Conservation (phyloP, 2,113 vertebrate species). For the Bubo scandiacus region DNA sequence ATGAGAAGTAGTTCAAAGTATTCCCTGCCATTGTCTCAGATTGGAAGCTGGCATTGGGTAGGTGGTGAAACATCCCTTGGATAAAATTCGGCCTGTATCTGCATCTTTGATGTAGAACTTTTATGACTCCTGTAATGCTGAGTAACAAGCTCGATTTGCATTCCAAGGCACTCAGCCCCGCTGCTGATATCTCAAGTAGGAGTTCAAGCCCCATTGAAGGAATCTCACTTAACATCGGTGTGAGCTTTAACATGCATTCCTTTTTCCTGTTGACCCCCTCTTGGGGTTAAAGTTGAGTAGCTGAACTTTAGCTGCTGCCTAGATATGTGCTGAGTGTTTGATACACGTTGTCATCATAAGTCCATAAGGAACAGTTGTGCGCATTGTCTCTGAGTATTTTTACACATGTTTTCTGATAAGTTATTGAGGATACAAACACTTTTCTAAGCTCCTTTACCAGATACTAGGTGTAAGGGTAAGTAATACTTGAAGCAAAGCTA, state of each 20-base stretch:
- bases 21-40: background rate
- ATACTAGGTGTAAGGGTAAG: background rate
- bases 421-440: slow-evolving; percentile 47
- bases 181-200: slow-evolving; percentile 67
- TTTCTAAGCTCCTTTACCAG: slow-evolving; percentile 14
- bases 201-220: slow-evolving; percentile 66
- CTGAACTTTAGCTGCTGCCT: slow-evolving; percentile 65
- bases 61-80: slow-evolving; percentile 37
- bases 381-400: background rate
- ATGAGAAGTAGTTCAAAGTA: slow-evolving; percentile 30
- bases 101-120: slow-evolving; percentile 53
- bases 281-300: slow-evolving; percentile 74
- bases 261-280: slow-evolving; percentile 73
- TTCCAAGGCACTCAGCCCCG: slow-evolving; percentile 56
- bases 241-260: slow-evolving; percentile 67
- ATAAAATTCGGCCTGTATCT: slow-evolving; percentile 55
- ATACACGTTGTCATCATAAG: slow-evolving; percentile 66
- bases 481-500: slow-evolving; percentile 27
- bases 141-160: slow-evolving; percentile 60
- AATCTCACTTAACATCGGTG: slow-evolving; percentile 61
- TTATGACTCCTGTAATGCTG: slow-evolving; percentile 35
- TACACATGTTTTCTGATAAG: slow-evolving; percentile 49
- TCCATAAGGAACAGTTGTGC: background rate
- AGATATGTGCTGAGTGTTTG: slow-evolving; percentile 74
- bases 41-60: background rate